Evolutionary conservation across 2,797 vertebrate genomes (phyloP).

Genomic region (Mus minutoides): DNA sequence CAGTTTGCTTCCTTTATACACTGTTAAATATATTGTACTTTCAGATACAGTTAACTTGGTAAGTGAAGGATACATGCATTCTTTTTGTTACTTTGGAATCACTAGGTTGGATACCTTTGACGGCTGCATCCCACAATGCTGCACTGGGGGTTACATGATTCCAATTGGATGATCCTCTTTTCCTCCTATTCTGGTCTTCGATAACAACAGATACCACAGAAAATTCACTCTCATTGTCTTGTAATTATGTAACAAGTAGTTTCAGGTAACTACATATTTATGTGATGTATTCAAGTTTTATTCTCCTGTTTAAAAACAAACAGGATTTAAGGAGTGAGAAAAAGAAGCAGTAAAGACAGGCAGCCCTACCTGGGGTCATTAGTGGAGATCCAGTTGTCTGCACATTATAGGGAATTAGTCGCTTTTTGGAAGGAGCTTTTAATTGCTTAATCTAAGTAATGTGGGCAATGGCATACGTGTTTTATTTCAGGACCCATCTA

Average conservation of each 20-base stretch:
- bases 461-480: constrained; percentile 89
- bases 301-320: constrained; percentile 77
- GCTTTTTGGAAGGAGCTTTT: constrained; percentile 89
- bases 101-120: background rate
- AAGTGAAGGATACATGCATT: background rate
- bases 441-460: constrained; percentile 91
- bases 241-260: background rate
- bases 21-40: background rate
- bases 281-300: background rate
- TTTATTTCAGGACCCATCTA: constrained; percentile 91
- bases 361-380: constrained; percentile 77
- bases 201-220: too few relatives aligned
- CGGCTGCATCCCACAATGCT: background rate
- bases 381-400: constrained; percentile 82
- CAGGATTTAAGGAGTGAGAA: constrained; percentile 65
- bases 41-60: background rate
- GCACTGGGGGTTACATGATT: background rate
- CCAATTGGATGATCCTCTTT: background rate
- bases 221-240: background rate
- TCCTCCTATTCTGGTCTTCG: background rate
- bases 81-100: background rate
- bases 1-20: background rate
- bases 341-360: constrained; percentile 55
- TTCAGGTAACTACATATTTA: background rate
- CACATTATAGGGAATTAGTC: constrained; percentile 86